Percentiles rank a stretch among this genome's conserved stretches.
Evolutionary conservation across 2,113 vertebrate genomes (phyloP).

Genomic region (Nothocercus nigrocapillus): DNA sequence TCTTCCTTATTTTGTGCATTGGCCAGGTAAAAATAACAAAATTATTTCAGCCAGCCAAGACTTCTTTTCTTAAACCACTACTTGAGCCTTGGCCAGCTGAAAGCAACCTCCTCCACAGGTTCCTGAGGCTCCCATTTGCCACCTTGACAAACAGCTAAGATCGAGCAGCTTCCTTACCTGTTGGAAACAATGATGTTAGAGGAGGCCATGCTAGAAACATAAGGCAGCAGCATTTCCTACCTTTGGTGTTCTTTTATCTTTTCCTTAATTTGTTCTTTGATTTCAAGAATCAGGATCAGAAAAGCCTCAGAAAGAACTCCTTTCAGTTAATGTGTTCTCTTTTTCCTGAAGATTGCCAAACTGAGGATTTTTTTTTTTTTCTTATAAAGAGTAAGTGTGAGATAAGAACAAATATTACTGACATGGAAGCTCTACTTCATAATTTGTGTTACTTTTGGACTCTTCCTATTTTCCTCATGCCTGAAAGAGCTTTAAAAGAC

Average conservation of each 20-base stretch:
- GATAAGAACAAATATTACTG: not conserved
- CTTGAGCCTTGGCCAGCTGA: not conserved
- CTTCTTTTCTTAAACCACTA: not conserved
- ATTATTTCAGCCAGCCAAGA: not conserved
- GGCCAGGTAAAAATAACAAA: not conserved
- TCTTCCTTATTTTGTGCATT: rapidly evolving
- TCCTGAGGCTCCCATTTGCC: not conserved
- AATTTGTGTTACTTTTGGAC: not conserved
- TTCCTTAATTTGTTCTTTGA: not conserved
- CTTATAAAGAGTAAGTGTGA: not conserved
- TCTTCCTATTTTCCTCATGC: not conserved
- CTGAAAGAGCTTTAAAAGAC: not conserved
- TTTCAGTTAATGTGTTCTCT: not conserved
- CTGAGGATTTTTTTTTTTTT: not conserved
- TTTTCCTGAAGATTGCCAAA: not conserved
- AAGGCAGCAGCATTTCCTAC: rapidly evolving
- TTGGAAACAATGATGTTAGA: not conserved
- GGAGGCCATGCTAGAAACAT: not conserved
- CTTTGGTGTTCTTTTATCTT: not conserved
- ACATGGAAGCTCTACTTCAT: not conserved
- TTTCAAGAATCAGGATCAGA: not conserved
- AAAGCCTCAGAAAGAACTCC: not conserved
- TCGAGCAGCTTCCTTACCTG: not conserved
- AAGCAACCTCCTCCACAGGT: not conserved
- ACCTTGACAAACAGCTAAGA: not conserved